A percentile compares a stretch with the other conserved stretches of the same genome.
These are phyloP conservation scores for Ctenochaetus hawaiiensis DNA, from an alignment of 2,797 vertebrate genomes.

Conservation along the genomic window DNA sequence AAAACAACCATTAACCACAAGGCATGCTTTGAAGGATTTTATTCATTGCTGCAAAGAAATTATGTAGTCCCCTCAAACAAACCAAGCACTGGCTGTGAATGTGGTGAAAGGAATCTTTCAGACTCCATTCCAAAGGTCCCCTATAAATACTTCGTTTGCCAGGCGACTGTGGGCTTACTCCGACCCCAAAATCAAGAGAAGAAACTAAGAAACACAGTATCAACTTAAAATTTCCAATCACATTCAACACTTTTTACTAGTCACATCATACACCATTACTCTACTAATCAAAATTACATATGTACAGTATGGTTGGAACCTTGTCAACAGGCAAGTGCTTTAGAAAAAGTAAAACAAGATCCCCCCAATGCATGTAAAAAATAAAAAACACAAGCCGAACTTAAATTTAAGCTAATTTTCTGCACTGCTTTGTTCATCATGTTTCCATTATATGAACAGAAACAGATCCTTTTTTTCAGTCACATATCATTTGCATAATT, in stretches of 20 bases:
- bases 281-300: slow-evolving; percentile 72
- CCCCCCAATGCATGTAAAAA: slow-evolving; percentile 46
- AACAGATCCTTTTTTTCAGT: slow-evolving; percentile 53
- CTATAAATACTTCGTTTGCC: slow-evolving; percentile 53
- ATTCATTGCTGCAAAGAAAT: slow-evolving; percentile 78
- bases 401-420: slow-evolving; percentile 53
- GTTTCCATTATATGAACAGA: slow-evolving; percentile 35
- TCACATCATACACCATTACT: slow-evolving; percentile 58
- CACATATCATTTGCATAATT: slow-evolving; percentile 39
- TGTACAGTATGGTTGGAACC: slow-evolving; percentile 73
- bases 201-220: slow-evolving; percentile 70
- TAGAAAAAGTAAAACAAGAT: slow-evolving; percentile 63
- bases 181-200: slow-evolving; percentile 62
- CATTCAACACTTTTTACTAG: slow-evolving; percentile 69
- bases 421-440: slow-evolving; percentile 48
- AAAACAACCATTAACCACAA: not conserved
- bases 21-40: slow-evolving; percentile 75
- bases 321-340: slow-evolving; percentile 63
- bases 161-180: slow-evolving; percentile 48
- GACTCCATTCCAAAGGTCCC: slow-evolving; percentile 29
- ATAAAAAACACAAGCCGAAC: slow-evolving; percentile 42
- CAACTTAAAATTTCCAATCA: slow-evolving; percentile 72
- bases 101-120: slow-evolving; percentile 47
- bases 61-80: slow-evolving; percentile 62
- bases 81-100: slow-evolving; percentile 58